phyloP scores from a whole-genome alignment of 2,888 invertebrate species.

The Electrophaes corylata region DNA sequence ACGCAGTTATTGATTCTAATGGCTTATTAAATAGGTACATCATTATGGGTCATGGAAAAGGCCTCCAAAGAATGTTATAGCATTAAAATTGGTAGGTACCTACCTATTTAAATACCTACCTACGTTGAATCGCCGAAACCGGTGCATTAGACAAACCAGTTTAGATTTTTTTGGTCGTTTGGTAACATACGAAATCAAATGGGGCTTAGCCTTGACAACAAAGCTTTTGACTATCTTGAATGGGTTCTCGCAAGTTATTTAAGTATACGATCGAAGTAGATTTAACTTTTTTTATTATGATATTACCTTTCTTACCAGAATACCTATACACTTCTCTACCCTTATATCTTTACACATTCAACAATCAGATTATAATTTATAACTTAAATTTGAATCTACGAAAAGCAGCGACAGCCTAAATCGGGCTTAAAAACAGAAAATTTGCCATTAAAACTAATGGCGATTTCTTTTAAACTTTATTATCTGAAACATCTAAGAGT shows the following conservation, averaged over 20 bases:
- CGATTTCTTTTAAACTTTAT: not conserved
- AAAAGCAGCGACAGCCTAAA: not conserved
- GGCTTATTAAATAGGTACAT: conserved; percentile 1
- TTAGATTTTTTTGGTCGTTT: conserved; percentile 49
- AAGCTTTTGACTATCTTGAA: conserved; percentile 12
- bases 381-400: not conserved
- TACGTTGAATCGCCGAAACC: conserved; percentile 35
- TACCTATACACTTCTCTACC: not conserved
- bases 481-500: not conserved
- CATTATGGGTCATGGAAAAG: conserved; percentile 22
- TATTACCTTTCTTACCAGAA: too few relatives aligned
- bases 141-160: conserved; percentile 54
- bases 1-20: conserved; percentile 8
- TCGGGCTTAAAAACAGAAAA: not conserved
- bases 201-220: conserved; percentile 44
- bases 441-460: not conserved
- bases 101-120: conserved; percentile 25
- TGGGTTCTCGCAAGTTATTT: not conserved
- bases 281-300: too few relatives aligned
- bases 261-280: too few relatives aligned
- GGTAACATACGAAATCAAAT: conserved; percentile 38
- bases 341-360: not conserved
- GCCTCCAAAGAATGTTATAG: conserved; percentile 32
- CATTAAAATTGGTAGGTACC: conserved; percentile 32
- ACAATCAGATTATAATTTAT: not conserved